Evolutionary conservation across 53 echinoderm and acorn worm species (phyloP).

Genomic region (Patiria pectinifera): DNA sequence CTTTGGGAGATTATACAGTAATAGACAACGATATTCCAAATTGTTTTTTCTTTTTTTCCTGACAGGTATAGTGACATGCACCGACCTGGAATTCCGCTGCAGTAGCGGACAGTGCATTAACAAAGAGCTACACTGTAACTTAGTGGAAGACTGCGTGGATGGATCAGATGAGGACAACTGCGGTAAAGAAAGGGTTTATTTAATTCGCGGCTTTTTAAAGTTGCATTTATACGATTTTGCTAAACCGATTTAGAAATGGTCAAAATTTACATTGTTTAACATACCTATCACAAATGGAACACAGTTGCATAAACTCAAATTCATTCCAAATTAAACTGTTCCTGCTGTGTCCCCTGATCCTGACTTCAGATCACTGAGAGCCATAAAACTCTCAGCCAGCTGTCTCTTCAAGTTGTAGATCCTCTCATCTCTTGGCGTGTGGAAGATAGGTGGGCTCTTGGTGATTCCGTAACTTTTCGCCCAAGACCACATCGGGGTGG

Average conservation of each 20-base stretch:
- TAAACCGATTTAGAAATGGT: no score
- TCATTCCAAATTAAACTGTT: neutral
- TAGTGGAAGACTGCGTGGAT: slow-evolving; percentile 70
- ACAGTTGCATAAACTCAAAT: no score
- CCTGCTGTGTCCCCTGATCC: slow-evolving; percentile 12
- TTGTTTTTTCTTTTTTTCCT: neutral
- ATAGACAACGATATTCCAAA: neutral
- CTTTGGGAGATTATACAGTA: neutral
- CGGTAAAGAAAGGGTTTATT: slow-evolving; percentile 51
- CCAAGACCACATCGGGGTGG: neutral
- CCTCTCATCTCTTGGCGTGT: slow-evolving; percentile 38
- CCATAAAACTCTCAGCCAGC: neutral
- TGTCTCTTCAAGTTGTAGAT: slow-evolving; percentile 39
- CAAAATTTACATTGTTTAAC: no score
- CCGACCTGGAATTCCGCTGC: slow-evolving; percentile 56
- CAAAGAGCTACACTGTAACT: slow-evolving; percentile 41
- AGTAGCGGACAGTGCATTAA: slow-evolving; percentile 56
- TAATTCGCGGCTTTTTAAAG: neutral
- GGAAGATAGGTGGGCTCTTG: neutral
- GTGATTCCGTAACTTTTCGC: neutral
- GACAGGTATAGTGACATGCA: slow-evolving; percentile 49
- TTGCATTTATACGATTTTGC: no score
- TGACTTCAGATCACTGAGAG: slow-evolving; percentile 20
- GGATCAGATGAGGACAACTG: slow-evolving; percentile 89
- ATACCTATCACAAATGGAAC: neutral